These are phyloP conservation scores for crab-eating macaque (Macaca fascicularis) DNA, from an alignment of 2,113 vertebrate species.

Conservation along the genomic window T2T-MFA8v1.1 NC_088381.1:162178001-162178500, in stretches of 20 bases:
- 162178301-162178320: neutral
- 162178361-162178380: conserved; percentile 39
- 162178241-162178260: neutral
- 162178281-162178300: neutral
- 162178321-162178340: neutral
- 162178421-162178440: neutral
- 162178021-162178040: no score
- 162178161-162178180: neutral
- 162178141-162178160: neutral
- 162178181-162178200: neutral
- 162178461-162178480: neutral
- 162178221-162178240: neutral
- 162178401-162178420: no score
- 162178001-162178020: no score
- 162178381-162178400: neutral
- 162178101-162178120: no score
- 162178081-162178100: no score
- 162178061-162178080: no score
- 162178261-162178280: neutral
- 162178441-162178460: neutral
- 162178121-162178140: neutral
- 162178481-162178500: accelerated
- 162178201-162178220: neutral
- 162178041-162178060: no score
- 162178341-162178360: neutral